These are phyloP conservation scores for Propithecus perrieri DNA, from an alignment of 2,797 vertebrate species.

Conservation along the genomic window DNA sequence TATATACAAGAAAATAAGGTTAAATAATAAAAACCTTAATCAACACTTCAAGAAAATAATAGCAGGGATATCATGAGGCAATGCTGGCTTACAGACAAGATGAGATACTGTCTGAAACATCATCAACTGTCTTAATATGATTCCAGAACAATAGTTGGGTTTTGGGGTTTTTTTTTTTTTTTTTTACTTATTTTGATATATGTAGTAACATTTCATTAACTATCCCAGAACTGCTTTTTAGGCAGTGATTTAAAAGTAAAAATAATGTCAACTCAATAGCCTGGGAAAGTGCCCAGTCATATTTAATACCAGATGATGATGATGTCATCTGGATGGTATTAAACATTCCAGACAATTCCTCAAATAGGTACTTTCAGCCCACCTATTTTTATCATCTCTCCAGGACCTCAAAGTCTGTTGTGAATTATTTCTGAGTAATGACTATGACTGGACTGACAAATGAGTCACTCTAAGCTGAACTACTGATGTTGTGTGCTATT, in stretches of 20 bases:
- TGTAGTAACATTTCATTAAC: conserved; percentile 55
- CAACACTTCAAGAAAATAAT: conserved; percentile 8
- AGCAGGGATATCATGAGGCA: conserved; percentile 30
- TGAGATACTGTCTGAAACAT: conserved; percentile 61
- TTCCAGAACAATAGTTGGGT: conserved; percentile 32
- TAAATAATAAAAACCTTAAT: conserved; percentile 44
- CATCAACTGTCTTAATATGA: conserved; percentile 20
- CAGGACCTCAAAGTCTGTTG: conserved; percentile 51
- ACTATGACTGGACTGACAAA: conserved; percentile 73
- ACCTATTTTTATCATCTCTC: conserved; percentile 72
- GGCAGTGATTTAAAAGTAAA: not conserved
- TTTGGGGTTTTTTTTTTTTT: not conserved
- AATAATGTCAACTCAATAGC: conserved; percentile 37
- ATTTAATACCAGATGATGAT: conserved; percentile 51
- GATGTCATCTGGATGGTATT: conserved; percentile 39
- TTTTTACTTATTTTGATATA: conserved; percentile 52
- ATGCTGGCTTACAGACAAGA: conserved; percentile 31
- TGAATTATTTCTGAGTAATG: conserved; percentile 72
- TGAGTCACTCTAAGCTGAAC: conserved; percentile 70
- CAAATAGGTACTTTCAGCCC: conserved; percentile 63
- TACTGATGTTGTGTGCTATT: conserved; percentile 66
- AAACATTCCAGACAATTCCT: conserved; percentile 56
- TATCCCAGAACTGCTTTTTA: conserved; percentile 29
- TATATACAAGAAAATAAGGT: not conserved
- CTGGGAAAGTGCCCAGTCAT: conserved; percentile 18